A percentile compares a stretch with the other conserved stretches of the same genome.
Evolutionary conservation across 2,888 invertebrate species (phyloP).

Genomic region (Strigamia crassipes): DNA sequence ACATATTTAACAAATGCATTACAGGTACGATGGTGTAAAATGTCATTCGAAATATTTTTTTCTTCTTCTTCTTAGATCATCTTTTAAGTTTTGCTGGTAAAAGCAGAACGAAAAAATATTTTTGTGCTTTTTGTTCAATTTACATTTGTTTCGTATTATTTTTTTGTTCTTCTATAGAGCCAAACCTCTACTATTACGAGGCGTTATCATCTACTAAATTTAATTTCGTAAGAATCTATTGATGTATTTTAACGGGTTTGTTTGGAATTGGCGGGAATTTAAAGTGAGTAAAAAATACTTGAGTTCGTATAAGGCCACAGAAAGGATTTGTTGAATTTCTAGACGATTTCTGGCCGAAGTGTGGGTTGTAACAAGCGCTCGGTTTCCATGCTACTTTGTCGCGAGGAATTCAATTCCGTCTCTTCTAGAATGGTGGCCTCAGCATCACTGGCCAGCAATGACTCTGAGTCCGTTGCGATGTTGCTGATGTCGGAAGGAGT

Average conservation of each 20-base stretch:
- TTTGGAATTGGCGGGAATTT: not conserved
- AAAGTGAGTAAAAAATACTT: conserved; percentile 12
- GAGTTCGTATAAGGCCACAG: not conserved
- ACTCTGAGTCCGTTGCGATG: not conserved
- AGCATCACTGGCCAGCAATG: not conserved
- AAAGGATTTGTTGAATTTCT: not conserved
- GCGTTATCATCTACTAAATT: not conserved
- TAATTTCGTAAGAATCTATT: not conserved
- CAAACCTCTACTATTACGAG: not conserved
- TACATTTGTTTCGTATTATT: not conserved
- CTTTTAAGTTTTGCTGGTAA: conserved; percentile 3
- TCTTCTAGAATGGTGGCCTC: conserved; percentile 29
- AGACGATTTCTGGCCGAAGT: conserved; percentile 44
- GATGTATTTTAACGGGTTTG: not conserved
- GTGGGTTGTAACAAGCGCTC: conserved; percentile 18
- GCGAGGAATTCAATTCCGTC: not conserved
- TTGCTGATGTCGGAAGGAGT: not conserved
- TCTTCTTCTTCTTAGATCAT: not conserved
- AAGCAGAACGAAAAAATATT: conserved; percentile 7
- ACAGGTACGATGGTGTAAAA: conserved; percentile 21
- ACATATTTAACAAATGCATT: conserved; percentile 11
- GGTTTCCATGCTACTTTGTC: not conserved
- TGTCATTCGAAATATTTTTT: conserved; percentile 4
- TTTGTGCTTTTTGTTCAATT: not conserved
- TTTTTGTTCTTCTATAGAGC: not conserved